Evolutionary conservation across 2,797 vertebrate species (phyloP).

Genomic region (Intellagama lesueurii): DNA sequence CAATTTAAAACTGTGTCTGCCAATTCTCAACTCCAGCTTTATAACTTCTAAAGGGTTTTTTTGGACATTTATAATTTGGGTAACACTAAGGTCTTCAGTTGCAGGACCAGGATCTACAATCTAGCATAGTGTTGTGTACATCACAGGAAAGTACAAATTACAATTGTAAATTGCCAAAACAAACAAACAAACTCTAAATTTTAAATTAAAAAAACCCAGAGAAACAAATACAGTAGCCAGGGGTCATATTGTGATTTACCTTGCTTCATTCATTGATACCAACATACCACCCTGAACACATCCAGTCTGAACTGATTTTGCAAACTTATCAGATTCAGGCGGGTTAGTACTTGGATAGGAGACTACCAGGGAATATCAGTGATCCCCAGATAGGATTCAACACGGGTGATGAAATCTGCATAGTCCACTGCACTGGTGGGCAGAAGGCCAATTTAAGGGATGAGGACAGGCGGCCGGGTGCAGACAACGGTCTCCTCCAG

Average conservation of each 20-base stretch:
- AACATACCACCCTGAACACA: too few relatives aligned
- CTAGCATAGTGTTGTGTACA: background rate
- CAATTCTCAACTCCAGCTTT: background rate
- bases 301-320: too few relatives aligned
- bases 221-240: too few relatives aligned
- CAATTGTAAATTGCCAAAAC: background rate
- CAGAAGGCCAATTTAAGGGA: background rate
- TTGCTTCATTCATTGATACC: too few relatives aligned
- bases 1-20: conserved; percentile 15
- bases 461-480: background rate
- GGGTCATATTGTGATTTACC: too few relatives aligned
- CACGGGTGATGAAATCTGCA: background rate
- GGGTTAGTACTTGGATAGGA: too few relatives aligned
- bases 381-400: background rate
- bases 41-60: background rate
- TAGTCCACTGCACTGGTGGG: background rate
- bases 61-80: too few relatives aligned
- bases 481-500: too few relatives aligned
- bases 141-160: background rate
- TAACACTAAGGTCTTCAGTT: background rate
- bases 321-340: too few relatives aligned
- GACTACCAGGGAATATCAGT: too few relatives aligned
- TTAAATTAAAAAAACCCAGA: too few relatives aligned
- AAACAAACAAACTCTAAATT: background rate
- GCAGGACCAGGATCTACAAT: background rate